Percentiles rank a stretch among this genome's conserved stretches.
Evolutionary conservation across 35 echinoderm and acorn worm species (phyloP).

Genomic region (Ophiothrix spiculata): DNA sequence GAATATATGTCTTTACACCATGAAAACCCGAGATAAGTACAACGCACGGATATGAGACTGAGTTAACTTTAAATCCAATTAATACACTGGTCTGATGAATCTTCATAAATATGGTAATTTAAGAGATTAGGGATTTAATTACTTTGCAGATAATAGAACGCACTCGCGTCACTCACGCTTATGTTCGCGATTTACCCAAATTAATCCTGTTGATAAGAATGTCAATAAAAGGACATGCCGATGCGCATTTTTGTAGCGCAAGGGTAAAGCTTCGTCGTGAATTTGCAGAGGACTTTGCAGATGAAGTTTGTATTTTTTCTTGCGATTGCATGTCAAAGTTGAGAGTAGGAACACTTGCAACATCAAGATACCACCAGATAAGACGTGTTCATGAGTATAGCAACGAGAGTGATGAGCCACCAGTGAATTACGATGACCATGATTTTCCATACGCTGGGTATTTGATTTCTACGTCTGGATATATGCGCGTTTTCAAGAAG

Average conservation of each 20-base stretch:
- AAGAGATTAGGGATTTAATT: no score
- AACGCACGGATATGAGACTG: no score
- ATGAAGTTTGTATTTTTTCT: conserved; percentile 17
- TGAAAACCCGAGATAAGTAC: no score
- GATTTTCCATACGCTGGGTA: conserved; percentile 48
- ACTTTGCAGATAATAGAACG: no score
- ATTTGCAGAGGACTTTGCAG: conserved; percentile 33
- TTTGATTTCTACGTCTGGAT: conserved; percentile 31
- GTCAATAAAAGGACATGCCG: conserved; percentile 16
- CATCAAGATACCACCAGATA: conserved; percentile 34
- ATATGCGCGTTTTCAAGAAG: conserved; percentile 36
- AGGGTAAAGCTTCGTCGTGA: conserved; percentile 41
- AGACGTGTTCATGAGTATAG: conserved; percentile 2
- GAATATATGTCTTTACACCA: no score
- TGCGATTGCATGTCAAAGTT: conserved; percentile 67
- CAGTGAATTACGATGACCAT: conserved; percentile 45
- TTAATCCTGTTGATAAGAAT: no score
- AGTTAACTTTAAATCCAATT: no score
- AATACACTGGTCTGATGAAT: no score
- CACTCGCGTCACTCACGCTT: no score
- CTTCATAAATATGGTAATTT: no score
- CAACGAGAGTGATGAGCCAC: background rate
- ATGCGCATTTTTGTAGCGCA: conserved; percentile 43
- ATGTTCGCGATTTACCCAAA: no score
- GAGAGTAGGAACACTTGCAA: conserved; percentile 37